Evolutionary conservation across 2,113 vertebrate genomes (phyloP), one percentile per base, ranked within the genome.

Genomic region (Greenwoodochromis staneri): DNA sequence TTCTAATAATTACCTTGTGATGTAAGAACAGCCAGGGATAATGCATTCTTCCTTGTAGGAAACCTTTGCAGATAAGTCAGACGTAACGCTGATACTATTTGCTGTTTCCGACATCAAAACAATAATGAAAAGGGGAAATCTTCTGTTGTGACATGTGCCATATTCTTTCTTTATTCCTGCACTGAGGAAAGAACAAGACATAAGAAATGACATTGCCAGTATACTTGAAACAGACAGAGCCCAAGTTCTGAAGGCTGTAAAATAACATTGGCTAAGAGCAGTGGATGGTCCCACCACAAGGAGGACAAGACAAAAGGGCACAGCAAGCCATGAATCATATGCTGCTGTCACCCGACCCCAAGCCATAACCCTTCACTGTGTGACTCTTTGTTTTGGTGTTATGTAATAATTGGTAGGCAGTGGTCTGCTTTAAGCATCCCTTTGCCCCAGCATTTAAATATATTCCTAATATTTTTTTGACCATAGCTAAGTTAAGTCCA

Each of bases 321-420:
- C 90, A 88, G 90, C 76, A 5, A 92, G 93, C 94, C 93, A 91
- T 96, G 95, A 96, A 95, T 96, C 95, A 96, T 95, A 95, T 94
- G 94, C 88, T 95, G 92, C 93, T 95, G 94, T 95, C 95, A 96
- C 89, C 93, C 78, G 89, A 95, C 95, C 95, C 91, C 87, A 55
- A 94, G 95, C 94, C 91, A 95, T 94, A 87, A 94, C 89, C 94
- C 94, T 92, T 86, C 87, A 82, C 93, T 91, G 89, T 90, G 89
- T 93, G 93, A 95, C 94, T 95, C 94, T 94, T 93, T 93, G 94
- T 94, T 95, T 90, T 81, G 87, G 51, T 93, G 93, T 96, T 96
- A 94, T 80, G 91, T 94, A 95, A 96, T 92, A 86, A 89, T 91
- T 80, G 88, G 82, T 90, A 83, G 93, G 88, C 87, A 86, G 61